Evolutionary conservation across 1,140 invertebrate species (phyloP).

Genomic region (Scaptomyza graminum): DNA sequence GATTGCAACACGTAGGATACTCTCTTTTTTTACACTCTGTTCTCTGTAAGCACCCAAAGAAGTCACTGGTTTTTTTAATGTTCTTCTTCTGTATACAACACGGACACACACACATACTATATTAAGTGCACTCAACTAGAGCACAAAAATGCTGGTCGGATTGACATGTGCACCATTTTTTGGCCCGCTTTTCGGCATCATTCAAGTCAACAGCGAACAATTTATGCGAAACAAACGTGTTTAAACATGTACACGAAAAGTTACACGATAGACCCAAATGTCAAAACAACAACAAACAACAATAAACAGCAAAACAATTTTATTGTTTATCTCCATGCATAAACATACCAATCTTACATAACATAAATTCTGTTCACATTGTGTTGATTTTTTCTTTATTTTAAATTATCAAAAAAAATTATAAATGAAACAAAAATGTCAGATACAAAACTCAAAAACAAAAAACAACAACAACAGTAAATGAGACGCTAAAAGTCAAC

Average conservation of each 20-base stretch:
- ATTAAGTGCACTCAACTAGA: slow-evolving; percentile 23
- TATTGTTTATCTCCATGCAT: slow-evolving; percentile 28
- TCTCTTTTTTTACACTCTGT: slow-evolving; percentile 8
- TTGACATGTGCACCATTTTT: slow-evolving; percentile 63
- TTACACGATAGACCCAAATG: slow-evolving; percentile 27
- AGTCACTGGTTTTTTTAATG: neutral
- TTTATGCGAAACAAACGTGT: slow-evolving; percentile 70
- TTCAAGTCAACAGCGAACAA: slow-evolving; percentile 63
- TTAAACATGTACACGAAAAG: slow-evolving; percentile 42
- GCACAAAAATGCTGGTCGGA: slow-evolving; percentile 35
- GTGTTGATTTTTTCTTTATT: slow-evolving; percentile 4
- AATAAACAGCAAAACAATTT: slow-evolving; percentile 23
- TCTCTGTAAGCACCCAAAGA: neutral
- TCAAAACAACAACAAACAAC: slow-evolving; percentile 27
- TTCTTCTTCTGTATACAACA: slow-evolving; percentile 2
- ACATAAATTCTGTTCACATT: slow-evolving; percentile 4
- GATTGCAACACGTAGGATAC: slow-evolving; percentile 3
- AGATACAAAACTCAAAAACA: slow-evolving; percentile 1
- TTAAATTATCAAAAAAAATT: neutral
- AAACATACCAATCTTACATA: slow-evolving; percentile 5
- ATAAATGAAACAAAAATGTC: neutral
- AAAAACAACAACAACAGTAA: neutral
- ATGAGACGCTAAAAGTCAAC: neutral
- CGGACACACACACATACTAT: slow-evolving; percentile 13
- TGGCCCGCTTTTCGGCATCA: slow-evolving; percentile 56